Evolutionary conservation across 2,888 invertebrate genomes (phyloP), one percentile per base, ranked within the genome.

Genomic region (Acronicta aceris): DNA sequence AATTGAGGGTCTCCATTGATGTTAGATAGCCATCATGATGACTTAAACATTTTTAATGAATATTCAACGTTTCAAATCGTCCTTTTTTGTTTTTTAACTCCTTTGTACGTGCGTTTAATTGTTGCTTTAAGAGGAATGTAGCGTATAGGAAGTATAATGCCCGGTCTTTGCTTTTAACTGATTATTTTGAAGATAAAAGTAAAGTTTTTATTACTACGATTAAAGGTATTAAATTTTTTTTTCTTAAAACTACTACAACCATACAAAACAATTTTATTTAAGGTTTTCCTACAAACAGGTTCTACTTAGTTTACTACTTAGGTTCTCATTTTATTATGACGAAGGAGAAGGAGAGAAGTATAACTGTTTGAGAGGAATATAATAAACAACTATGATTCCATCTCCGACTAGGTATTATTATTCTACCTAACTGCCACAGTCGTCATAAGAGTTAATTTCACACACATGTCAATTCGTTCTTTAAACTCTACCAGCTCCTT

Each of bases 31-130:
- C 81, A 87, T 88, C 87, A 71, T 69, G 83, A 90, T 93, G 93
- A 93, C 90, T 92, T 80, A 76, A 86, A 90, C 83, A 85, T 91
- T 90, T 88, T 85, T 84, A 85, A 89, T 90, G 86, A 89, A 90
- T 89, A 89, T 89, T 86, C 87, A 85, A 79, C 66, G 71, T 72
- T 77, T 71, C 73, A 54, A 70, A 61, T 74, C 72, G 67, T 62
- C 56, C 68, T 76, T 74, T 76, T 82, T 71, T 69, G 61, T 74
- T 79, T 82, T 83, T 76, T 68, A 60, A 74, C 57, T 65, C 69
- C 74, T 70, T 70, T 73, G 69, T 70, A 70, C 53, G 55, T 41
- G 30, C 58, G 74, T 74, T 80, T 79, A 83, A 84, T 85, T 83
- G 76, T 79, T 67, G 77, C 73, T 56, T 66, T 63, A 63, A 63